Percentiles rank a stretch among this genome's conserved stretches.
phyloP scores from a whole-genome alignment of 2,888 invertebrate genomes.

The Polydesmus complanatus region DNA sequence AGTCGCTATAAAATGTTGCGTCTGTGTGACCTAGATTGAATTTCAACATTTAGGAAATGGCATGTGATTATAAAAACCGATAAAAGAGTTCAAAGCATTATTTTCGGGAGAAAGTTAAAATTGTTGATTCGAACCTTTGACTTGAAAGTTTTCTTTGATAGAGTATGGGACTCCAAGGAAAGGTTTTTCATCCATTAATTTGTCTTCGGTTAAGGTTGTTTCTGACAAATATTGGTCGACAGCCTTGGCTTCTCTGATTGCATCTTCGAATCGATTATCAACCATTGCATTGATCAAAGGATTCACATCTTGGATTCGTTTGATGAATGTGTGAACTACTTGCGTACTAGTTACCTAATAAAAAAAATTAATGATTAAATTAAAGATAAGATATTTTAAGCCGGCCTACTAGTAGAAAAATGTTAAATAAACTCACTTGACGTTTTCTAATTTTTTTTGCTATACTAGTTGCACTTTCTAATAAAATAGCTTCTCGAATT shows the following conservation, averaged over 20 bases:
- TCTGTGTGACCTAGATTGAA: too few relatives aligned
- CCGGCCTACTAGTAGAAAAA: not conserved
- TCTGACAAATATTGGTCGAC: conserved; percentile 53
- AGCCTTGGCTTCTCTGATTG: conserved; percentile 57
- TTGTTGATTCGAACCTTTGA: conserved; percentile 25
- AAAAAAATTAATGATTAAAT: conserved; percentile 17
- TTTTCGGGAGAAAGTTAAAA: not conserved
- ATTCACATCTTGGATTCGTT: conserved; percentile 64
- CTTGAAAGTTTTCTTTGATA: conserved; percentile 31
- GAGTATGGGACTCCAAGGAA: conserved; percentile 32
- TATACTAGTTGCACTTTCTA: conserved; percentile 56
- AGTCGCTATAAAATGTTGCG: not conserved
- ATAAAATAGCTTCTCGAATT: conserved; percentile 55
- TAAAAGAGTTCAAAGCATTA: too few relatives aligned
- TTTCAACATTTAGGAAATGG: too few relatives aligned
- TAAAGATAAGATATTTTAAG: not conserved
- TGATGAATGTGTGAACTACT: conserved; percentile 57
- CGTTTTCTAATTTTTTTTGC: conserved; percentile 62
- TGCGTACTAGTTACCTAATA: conserved; percentile 51
- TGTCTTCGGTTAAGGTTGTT: conserved; percentile 44
- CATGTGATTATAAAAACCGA: too few relatives aligned
- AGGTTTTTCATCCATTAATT: conserved; percentile 53
- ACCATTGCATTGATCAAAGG: conserved; percentile 65
- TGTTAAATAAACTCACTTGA: conserved; percentile 43
- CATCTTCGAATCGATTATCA: conserved; percentile 61